These are phyloP conservation scores for Zeuzera pyrina DNA, from an alignment of 2,888 invertebrate genomes.

Conservation along the genomic window DNA sequence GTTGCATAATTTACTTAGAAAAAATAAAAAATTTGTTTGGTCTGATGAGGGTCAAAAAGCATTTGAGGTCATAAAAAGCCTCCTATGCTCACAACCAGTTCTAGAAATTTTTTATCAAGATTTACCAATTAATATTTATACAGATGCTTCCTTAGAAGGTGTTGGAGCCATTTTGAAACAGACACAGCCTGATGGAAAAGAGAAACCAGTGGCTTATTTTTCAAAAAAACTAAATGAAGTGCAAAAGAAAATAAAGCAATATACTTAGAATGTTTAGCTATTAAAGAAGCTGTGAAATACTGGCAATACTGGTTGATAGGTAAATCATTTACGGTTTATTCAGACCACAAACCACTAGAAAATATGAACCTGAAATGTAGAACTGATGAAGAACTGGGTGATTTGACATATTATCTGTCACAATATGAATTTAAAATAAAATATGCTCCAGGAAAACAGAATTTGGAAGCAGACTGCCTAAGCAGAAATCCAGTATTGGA, in stretches of 20 bases:
- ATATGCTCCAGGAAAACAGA: constrained; percentile 16
- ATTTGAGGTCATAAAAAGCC: constrained; percentile 2
- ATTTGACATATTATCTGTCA: constrained; percentile 14
- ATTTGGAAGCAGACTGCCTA: constrained; percentile 16
- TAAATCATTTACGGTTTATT: constrained; percentile 10
- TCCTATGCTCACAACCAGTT: constrained; percentile 3
- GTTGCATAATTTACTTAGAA: neutral
- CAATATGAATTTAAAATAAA: constrained; percentile 15
- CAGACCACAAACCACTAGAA: constrained; percentile 15
- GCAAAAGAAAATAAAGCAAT: constrained; percentile 12
- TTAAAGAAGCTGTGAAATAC: constrained; percentile 14
- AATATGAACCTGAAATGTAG: constrained; percentile 11
- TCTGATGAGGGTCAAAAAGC: neutral
- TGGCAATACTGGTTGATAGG: constrained; percentile 18
- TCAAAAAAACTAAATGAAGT: too few species aligned
- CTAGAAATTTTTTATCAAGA: neutral
- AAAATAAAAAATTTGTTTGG: neutral
- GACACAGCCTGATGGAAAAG: too few species aligned
- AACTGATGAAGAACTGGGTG: constrained; percentile 11
- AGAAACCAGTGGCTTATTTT: too few species aligned
- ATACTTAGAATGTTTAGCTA: constrained; percentile 15
- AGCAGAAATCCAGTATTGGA: constrained; percentile 18
- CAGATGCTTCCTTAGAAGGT: neutral
- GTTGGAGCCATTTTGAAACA: neutral
- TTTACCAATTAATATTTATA: constrained; percentile 3